Base-by-base conservation (phyloP, 2,797 vertebrate species). In the Hydrocynus forskahlii region DNA sequence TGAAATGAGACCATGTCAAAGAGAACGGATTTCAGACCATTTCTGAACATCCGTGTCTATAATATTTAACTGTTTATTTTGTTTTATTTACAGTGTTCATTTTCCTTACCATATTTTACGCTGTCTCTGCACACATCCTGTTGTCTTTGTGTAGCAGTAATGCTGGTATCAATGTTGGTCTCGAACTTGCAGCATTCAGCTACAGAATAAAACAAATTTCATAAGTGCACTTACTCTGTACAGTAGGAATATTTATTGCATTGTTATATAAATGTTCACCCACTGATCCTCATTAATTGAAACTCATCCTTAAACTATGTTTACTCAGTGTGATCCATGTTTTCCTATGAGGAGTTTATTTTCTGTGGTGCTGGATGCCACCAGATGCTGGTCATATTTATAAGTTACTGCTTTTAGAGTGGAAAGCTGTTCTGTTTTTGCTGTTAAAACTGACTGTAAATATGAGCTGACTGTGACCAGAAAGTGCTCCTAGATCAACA, bases 181-280 rank as follows among this genome's bases (percentile, higher is more conserved):
- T 91, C 92, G 73, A 92, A 83, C 63, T 84, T 87, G 2, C 94
- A 88, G 76, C 95, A 96, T 82, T 95, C 94, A 52, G 91, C 95
- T 96, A 35, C 17, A 57, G 35, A 54, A 54, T 59, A 72, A 14
- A 67, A 25, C 2, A 23, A 16, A 40, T 19, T 4, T 59, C 40
- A 76, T 23, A 52, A n/a, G 55, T 21, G n/a, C 17, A 75, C 13
- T 8, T 48, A 70, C 7, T 0, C 23, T 76, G 45, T 45, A 29
- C 29, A 29, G 29, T 29, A 29, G 3, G 29, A 29, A 50, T 12
- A 12, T 14, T 10, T 12, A 3, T 50, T 12, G 10, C 9, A 10
- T 12, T 14, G 1, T 50, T 12, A 50, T 10, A 50, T 12, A 48
- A 48, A 13, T 13, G 10, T 50, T 50, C 10, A 50, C 2, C 2